Base-by-base conservation (phyloP, 2,888 invertebrate species). In the Microplitis deprimator region DNA sequence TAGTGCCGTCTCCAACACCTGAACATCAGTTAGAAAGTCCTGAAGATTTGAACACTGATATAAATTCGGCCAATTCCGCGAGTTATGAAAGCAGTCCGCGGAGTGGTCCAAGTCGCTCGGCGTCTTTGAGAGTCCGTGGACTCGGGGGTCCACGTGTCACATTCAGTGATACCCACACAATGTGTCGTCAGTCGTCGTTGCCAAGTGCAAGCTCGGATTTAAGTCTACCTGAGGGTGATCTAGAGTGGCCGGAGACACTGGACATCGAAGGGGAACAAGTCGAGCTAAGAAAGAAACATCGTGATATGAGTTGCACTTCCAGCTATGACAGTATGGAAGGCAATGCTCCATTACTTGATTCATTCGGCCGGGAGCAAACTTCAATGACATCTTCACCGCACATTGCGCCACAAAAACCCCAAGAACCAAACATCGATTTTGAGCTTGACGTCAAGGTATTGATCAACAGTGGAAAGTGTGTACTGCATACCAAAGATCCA, bases 401-500 rank as follows among this genome's bases (percentile, higher is more conserved):
- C 79, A 85, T 85, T 86, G 87, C 83, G 3, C 88, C 88, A 68
- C 93, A 93, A 81, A 94, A 94, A 87, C 92, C 93, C 0, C 92
- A 94, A 75, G 97, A 97, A 86, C 97, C 98, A 0, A 97, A 96
- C 87, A 96, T 98, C 75, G 98, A 98, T 90, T 95, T 99, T 87
- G 98, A 98, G 88, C 91, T 99, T 83, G 98, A 98, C 89, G 96
- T 99, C 6, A 98, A 98, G 90, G 98, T 98, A 67, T 93, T 97
- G 85, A 97, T 99, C 79, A 98, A 98, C 90, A 97, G 97, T 84
- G 98, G 98, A 7, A 97, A 98, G 90, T 99, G 98, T 90, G 97
- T 98, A 50, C 92, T 99, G 60, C 98, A 98, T 89, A 98, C 98
- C 1, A 97, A 96, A 90, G 96, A 96, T 85, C 92, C 92, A 79